phyloP scores from a whole-genome alignment of 1,140 invertebrate species.

The Odontomachus brunneus region DNA sequence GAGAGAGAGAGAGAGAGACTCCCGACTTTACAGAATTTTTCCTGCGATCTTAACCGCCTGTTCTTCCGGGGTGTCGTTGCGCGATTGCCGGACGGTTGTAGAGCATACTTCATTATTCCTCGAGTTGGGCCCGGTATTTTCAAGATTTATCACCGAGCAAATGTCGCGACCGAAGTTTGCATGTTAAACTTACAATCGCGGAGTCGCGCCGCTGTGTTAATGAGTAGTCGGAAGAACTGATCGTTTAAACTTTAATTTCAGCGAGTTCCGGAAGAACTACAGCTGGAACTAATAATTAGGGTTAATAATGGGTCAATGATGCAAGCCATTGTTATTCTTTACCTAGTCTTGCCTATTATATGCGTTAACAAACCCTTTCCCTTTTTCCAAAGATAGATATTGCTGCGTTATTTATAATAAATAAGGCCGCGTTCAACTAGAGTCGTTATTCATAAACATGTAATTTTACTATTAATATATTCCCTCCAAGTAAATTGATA shows the following conservation, averaged over 20 bases:
- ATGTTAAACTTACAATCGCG: no score
- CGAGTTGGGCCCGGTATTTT: not conserved
- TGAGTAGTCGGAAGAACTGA: no score
- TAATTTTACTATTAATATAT: not conserved
- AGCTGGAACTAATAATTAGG: no score
- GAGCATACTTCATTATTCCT: not conserved
- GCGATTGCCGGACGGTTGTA: not conserved
- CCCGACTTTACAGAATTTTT: conserved; percentile 23
- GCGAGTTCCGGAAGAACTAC: no score
- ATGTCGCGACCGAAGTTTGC: no score
- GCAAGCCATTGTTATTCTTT: not conserved
- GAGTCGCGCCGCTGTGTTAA: no score
- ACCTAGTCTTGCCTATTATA: not conserved
- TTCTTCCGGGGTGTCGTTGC: not conserved
- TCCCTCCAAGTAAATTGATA: not conserved
- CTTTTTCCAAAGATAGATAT: not conserved
- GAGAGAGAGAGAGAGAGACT: no score
- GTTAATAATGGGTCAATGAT: no score
- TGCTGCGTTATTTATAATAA: not conserved
- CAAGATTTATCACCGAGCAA: not conserved
- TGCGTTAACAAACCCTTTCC: not conserved
- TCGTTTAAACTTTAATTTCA: no score
- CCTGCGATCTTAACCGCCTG: not conserved
- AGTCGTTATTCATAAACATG: no score
- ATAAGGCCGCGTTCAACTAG: not conserved